phyloP scores from a whole-genome alignment of 2,797 vertebrate species.

The Halcyon badia region DNA sequence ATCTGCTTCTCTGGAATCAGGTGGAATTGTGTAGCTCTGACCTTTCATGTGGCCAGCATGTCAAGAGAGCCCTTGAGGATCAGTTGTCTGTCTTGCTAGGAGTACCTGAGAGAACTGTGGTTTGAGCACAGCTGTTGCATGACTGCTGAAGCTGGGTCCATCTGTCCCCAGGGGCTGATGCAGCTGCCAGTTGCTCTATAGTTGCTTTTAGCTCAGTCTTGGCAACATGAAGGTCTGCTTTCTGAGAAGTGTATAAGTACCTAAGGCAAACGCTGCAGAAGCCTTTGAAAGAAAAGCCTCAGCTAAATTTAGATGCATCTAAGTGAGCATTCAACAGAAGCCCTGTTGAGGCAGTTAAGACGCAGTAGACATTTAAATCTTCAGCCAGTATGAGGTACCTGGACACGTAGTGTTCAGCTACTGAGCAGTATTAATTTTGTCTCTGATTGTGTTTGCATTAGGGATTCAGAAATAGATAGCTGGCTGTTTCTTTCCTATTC shows the following conservation, averaged over 20 bases:
- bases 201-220: background rate
- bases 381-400: background rate
- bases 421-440: background rate
- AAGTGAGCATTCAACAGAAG: background rate
- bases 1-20: background rate
- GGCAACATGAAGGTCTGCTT: background rate
- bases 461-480: background rate
- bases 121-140: background rate
- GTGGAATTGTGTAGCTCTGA: background rate
- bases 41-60: background rate
- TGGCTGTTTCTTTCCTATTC: background rate
- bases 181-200: background rate
- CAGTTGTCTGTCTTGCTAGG: background rate
- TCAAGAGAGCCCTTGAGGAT: background rate
- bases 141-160: background rate
- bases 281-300: background rate
- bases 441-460: background rate
- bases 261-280: background rate
- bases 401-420: background rate
- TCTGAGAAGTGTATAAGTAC: background rate
- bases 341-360: background rate
- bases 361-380: background rate
- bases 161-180: accelerated
- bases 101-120: background rate
- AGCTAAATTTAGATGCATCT: background rate